phyloP scores from a whole-genome alignment of 2,888 invertebrate species.

The Hylaea fasciaria region DNA sequence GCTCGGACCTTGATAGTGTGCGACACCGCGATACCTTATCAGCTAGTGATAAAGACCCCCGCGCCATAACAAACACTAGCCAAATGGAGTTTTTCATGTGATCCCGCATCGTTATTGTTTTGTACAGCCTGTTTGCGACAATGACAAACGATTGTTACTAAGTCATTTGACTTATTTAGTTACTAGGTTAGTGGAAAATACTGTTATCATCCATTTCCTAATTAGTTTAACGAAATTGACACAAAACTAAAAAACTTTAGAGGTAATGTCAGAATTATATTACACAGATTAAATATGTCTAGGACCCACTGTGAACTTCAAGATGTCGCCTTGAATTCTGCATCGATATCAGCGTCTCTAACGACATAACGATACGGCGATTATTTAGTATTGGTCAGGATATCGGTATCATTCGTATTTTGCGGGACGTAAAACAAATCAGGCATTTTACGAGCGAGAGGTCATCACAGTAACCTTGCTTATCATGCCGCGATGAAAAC shows the following conservation, averaged over 20 bases:
- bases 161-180: slow-evolving; percentile 7
- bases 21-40: slow-evolving; percentile 61
- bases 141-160: slow-evolving; percentile 9
- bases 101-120: slow-evolving; percentile 10
- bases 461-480: slow-evolving; percentile 56
- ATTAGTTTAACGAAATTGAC: slow-evolving; percentile 34
- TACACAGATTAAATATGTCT: slow-evolving; percentile 1
- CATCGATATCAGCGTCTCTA: slow-evolving; percentile 1
- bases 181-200: slow-evolving; percentile 32
- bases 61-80: slow-evolving; percentile 54
- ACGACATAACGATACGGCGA: not conserved
- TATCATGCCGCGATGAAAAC: slow-evolving; percentile 40
- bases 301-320: not conserved
- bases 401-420: slow-evolving; percentile 28
- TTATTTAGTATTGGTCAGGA: slow-evolving; percentile 4
- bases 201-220: slow-evolving; percentile 35
- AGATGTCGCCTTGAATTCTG: not conserved
- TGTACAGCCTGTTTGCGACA: slow-evolving; percentile 19
- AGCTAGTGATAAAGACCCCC: slow-evolving; percentile 57
- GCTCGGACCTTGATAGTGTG: slow-evolving; percentile 61
- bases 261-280: slow-evolving; percentile 11
- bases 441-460: slow-evolving; percentile 48
- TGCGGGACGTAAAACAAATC: slow-evolving; percentile 48
- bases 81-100: slow-evolving; percentile 39
- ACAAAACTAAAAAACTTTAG: slow-evolving; percentile 10